Conservation (phyloP, 1,140 invertebrate species). For the Caenorhabditis briggsae region DNA sequence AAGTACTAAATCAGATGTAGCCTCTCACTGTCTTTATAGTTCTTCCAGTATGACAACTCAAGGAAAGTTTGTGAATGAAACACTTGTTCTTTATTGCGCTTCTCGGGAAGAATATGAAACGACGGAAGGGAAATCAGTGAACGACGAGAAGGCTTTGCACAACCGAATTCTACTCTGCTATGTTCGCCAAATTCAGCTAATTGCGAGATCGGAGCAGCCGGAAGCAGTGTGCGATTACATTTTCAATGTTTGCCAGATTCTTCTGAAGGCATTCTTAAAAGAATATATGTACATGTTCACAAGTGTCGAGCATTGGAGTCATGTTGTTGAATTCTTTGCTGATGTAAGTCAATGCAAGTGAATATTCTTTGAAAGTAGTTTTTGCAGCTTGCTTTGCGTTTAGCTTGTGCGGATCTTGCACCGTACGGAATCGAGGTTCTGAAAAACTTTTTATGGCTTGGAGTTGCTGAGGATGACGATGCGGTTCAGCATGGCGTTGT, state of each 20-base stretch:
- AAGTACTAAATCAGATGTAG: no score
- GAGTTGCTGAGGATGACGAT: constrained; percentile 37
- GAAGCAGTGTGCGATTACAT: background rate
- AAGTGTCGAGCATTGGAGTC: constrained; percentile 3
- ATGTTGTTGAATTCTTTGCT: constrained; percentile 22
- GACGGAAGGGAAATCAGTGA: background rate
- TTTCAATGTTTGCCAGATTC: constrained; percentile 16
- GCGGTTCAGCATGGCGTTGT: constrained; percentile 9
- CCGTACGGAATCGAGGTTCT: background rate
- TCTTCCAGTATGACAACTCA: constrained; percentile 38
- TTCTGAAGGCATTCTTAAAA: constrained; percentile 28
- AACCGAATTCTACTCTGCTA: constrained; percentile 5
- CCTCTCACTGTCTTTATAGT: no score
- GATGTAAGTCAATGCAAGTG: background rate
- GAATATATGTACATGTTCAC: constrained; percentile 33
- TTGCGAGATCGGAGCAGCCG: background rate
- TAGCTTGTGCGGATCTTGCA: background rate
- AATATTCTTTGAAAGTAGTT: background rate
- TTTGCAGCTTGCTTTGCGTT: background rate
- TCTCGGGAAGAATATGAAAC: constrained; percentile 29
- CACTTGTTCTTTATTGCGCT: background rate
- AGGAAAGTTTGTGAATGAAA: constrained; percentile 8
- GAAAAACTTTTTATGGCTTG: constrained; percentile 2
- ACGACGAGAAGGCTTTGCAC: constrained; percentile 26
- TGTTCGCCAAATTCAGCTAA: constrained; percentile 22